Conservation (phyloP, 1,140 invertebrate species). For the Lethocerus indicus region DNA sequence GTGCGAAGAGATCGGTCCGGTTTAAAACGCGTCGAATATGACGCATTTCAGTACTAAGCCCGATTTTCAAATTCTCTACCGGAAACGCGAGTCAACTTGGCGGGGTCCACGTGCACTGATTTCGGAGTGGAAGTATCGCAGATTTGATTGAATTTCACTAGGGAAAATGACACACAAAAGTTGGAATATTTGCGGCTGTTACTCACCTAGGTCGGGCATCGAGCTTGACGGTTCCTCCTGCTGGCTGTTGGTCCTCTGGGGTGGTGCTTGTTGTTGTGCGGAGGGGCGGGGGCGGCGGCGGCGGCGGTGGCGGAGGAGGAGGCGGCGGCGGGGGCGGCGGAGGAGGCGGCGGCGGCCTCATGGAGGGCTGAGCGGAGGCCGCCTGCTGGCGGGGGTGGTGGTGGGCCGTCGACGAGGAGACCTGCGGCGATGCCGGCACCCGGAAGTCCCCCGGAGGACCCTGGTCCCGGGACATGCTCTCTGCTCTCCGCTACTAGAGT, state of each 20-base stretch:
- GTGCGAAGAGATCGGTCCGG: too few species aligned
- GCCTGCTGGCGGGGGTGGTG: slow-evolving; percentile 7
- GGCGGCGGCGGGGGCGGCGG: slow-evolving; percentile 12
- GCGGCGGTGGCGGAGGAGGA: slow-evolving; percentile 8
- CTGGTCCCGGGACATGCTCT: slow-evolving; percentile 8
- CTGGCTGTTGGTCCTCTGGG: slow-evolving; percentile 5
- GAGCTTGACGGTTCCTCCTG: slow-evolving; percentile 18
- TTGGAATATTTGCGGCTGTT: too few species aligned
- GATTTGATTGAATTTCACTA: too few species aligned
- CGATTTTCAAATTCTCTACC: too few species aligned
- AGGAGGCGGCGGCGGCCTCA: slow-evolving; percentile 7
- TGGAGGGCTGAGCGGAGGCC: slow-evolving; percentile 7
- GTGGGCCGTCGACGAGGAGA: slow-evolving; percentile 12
- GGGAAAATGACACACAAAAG: too few species aligned
- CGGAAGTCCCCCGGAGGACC: slow-evolving; percentile 12
- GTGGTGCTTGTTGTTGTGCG: slow-evolving; percentile 3
- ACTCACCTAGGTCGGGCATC: slow-evolving; percentile 19
- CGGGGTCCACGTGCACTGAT: too few species aligned
- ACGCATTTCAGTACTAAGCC: too few species aligned
- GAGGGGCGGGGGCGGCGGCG: slow-evolving; percentile 8
- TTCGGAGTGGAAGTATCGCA: too few species aligned
- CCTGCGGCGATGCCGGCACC: slow-evolving; percentile 10
- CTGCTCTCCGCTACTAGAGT: slow-evolving; percentile 8
- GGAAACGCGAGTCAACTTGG: too few species aligned
- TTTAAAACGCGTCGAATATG: too few species aligned